Evolutionary conservation across 2,113 vertebrate species (phyloP), one percentile per base, ranked within the genome.

Genomic region (Peucedramus taeniatus): DNA sequence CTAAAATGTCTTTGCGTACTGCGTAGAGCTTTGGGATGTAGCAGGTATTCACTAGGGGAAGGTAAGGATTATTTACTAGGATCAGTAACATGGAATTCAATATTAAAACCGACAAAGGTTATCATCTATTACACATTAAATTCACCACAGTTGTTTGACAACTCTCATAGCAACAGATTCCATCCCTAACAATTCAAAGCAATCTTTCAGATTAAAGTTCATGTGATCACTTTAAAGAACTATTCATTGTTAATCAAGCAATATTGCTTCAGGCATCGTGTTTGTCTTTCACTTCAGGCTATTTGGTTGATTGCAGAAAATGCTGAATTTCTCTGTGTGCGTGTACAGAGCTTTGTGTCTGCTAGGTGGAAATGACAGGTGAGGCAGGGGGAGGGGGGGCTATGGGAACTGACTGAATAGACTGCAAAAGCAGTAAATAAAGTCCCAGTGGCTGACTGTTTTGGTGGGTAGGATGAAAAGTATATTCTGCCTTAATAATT

Each of bases 41-140:
- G 98, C 97, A 96, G 97, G 96, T 98, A 87, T 94, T 98, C 97
- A 97, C 97, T 96, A 97, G 98, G 98, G 98, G 93, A 91, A 97
- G 77, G 97, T 96, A 97, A 87, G 68, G 92, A 97, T 98, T 98
- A 98, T 98, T 98, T 98, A 97, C 96, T 91, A 90, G 97, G 98
- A 98, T 98, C 97, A 98, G 98, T 98, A 99, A 98, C 97, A 98
- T 97, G 96, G 95, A 97, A 96, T 98, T 98, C 98, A 95, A 97
- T 98, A 99, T 98, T 98, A 98, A 98, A 98, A 98, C 97, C 95
- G 97, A 98, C 98, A 98, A 98, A 98, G 97, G 96, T 98, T 98
- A 98, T 98, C 98, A 98, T 98, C 97, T 98, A 98, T 98, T 98
- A 97, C 97, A 97, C 97, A 97, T 97, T 98, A 98, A 98, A 99